Evolutionary conservation across 2,113 vertebrate genomes (phyloP).

Genomic region (Ctenodactylus gundi): DNA sequence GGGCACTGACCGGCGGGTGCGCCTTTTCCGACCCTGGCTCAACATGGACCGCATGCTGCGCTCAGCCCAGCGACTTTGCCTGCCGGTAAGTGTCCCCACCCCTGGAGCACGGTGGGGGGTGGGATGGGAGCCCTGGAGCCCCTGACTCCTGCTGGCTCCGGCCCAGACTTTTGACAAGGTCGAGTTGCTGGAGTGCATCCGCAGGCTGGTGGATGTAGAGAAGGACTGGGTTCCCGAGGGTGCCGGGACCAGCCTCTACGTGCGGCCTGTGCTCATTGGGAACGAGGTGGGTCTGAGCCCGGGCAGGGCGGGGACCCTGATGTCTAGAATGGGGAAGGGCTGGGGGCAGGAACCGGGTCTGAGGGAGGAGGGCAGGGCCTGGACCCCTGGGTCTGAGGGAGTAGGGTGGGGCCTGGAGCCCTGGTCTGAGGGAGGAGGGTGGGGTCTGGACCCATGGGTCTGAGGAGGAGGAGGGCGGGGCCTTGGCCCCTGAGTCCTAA

Average conservation of each 20-base stretch:
- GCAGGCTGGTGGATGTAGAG: constrained; percentile 89
- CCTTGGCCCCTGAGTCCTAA: neutral
- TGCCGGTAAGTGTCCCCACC: constrained; percentile 86
- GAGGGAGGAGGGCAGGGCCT: constrained; percentile 86
- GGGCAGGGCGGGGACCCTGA: neutral
- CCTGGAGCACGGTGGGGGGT: rapidly evolving
- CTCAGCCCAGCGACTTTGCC: constrained; percentile 85
- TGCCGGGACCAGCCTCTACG: constrained; percentile 89
- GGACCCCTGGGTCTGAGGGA: constrained; percentile 70
- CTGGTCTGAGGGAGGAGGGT: neutral
- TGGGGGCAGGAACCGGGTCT: neutral
- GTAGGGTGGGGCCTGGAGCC: neutral
- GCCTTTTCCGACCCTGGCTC: constrained; percentile 92
- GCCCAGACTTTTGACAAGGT: constrained; percentile 87
- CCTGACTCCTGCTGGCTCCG: neutral
- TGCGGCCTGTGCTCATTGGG: constrained; percentile 91
- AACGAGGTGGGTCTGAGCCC: constrained; percentile 83
- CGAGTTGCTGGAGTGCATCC: constrained; percentile 90
- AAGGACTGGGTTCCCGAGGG: constrained; percentile 91
- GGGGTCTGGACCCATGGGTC: no score
- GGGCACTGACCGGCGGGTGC: constrained; percentile 87
- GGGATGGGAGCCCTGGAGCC: rapidly evolving
- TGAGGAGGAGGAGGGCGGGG: no score
- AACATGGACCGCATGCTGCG: constrained; percentile 94
- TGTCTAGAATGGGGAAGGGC: neutral